phyloP scores from a whole-genome alignment of 1,140 invertebrate species.

The Zaprionus kolodkinae region DNA sequence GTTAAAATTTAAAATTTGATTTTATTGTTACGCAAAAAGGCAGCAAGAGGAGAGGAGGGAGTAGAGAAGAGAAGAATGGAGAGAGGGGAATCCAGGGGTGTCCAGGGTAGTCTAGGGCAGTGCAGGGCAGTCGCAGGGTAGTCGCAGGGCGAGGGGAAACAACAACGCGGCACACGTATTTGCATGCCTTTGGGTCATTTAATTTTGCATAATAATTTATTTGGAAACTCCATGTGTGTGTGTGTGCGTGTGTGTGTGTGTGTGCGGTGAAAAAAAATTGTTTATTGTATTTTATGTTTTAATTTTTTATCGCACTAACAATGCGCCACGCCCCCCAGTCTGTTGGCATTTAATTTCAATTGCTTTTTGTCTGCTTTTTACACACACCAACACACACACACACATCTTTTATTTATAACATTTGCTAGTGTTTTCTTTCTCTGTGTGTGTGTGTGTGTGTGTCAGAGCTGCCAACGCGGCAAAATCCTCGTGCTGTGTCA shows the following conservation, averaged over 20 bases:
- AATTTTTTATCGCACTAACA: slow-evolving; percentile 74
- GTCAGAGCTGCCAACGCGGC: slow-evolving; percentile 66
- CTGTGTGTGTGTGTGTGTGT: slow-evolving; percentile 5
- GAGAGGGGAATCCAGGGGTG: too few species aligned
- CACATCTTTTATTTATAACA: slow-evolving; percentile 75
- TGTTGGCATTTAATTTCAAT: slow-evolving; percentile 80
- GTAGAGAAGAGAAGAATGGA: too few species aligned
- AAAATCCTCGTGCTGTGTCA: slow-evolving; percentile 78
- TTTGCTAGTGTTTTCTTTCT: slow-evolving; percentile 44
- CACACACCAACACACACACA: slow-evolving; percentile 12
- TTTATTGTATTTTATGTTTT: slow-evolving; percentile 75
- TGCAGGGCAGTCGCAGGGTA: too few species aligned
- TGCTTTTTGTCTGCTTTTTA: slow-evolving; percentile 69
- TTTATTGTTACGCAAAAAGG: slow-evolving; percentile 59
- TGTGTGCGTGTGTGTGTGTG: neutral
- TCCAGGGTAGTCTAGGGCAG: too few species aligned
- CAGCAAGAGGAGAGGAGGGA: neutral
- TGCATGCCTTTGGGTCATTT: slow-evolving; percentile 77
- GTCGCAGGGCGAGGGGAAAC: too few species aligned
- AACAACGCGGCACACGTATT: slow-evolving; percentile 26
- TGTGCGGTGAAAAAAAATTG: slow-evolving; percentile 64
- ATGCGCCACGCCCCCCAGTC: slow-evolving; percentile 65
- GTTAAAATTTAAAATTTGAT: slow-evolving; percentile 70
- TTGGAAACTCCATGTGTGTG: slow-evolving; percentile 34
- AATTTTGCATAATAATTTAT: slow-evolving; percentile 83